These are phyloP conservation scores for Drosophila miranda DNA, from an alignment of 1,140 invertebrate genomes.

Conservation along the genomic window DNA sequence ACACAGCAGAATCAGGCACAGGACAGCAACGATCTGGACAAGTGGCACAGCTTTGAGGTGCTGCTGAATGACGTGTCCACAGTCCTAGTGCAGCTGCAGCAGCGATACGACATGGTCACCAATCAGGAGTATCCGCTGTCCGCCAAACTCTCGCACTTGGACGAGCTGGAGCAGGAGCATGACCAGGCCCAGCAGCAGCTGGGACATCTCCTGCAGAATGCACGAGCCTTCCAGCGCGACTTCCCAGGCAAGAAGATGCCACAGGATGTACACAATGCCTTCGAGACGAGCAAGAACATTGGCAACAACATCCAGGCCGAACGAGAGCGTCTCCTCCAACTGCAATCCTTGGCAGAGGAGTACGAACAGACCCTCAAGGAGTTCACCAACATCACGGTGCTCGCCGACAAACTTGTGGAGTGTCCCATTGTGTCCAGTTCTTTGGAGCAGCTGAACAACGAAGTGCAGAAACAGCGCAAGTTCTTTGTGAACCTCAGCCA, in stretches of 20 bases:
- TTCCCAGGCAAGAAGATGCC: slow-evolving; percentile 87
- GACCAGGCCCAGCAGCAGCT: slow-evolving; percentile 61
- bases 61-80: slow-evolving; percentile 46
- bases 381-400: slow-evolving; percentile 91
- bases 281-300: slow-evolving; percentile 87
- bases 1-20: slow-evolving; percentile 85
- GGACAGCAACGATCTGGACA: slow-evolving; percentile 85
- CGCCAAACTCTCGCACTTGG: slow-evolving; percentile 69
- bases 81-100: slow-evolving; percentile 59
- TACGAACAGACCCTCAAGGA: slow-evolving; percentile 93
- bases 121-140: slow-evolving; percentile 73
- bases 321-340: slow-evolving; percentile 88
- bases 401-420: slow-evolving; percentile 90
- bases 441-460: slow-evolving; percentile 90
- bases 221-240: slow-evolving; percentile 85
- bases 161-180: slow-evolving; percentile 74
- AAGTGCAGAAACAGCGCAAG: slow-evolving; percentile 93
- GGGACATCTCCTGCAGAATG: slow-evolving; percentile 83
- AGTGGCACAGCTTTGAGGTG: slow-evolving; percentile 87
- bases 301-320: slow-evolving; percentile 87
- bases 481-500: slow-evolving; percentile 94
- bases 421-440: slow-evolving; percentile 88
- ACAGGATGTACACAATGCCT: slow-evolving; percentile 85
- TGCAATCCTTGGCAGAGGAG: slow-evolving; percentile 89
- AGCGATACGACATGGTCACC: slow-evolving; percentile 56